Evolutionary conservation across 2,797 vertebrate species (phyloP).

Genomic region (Spondyliosoma cantharus): DNA sequence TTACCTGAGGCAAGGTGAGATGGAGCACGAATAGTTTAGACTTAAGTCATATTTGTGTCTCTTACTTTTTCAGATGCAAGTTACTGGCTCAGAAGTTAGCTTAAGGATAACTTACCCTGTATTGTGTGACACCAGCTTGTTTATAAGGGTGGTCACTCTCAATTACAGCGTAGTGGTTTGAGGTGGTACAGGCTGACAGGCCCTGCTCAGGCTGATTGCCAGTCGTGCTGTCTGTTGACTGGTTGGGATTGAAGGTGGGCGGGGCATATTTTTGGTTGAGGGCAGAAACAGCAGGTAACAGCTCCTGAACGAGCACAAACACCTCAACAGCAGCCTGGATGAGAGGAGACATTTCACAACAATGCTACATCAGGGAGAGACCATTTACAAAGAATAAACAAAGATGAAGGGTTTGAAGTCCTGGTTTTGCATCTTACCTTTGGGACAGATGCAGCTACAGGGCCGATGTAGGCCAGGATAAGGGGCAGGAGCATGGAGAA

Average conservation of each 20-base stretch:
- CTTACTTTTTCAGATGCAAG: not conserved
- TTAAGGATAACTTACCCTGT: constrained; percentile 86
- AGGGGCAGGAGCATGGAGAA: constrained; percentile 99
- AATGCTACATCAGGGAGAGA: not conserved
- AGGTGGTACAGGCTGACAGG: constrained; percentile 97
- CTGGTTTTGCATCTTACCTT: constrained; percentile 84
- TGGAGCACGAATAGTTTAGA: not conserved
- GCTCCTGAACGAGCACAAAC: constrained; percentile 96
- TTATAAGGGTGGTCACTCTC: constrained; percentile 99
- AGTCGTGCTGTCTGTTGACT: constrained; percentile 99
- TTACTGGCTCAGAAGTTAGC: not conserved
- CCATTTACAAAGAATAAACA: too few species aligned
- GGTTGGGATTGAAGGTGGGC: constrained; percentile 98
- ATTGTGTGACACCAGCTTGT: constrained; percentile 94
- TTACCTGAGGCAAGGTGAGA: constrained; percentile 84
- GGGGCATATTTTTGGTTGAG: constrained; percentile 99
- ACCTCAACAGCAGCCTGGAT: constrained; percentile 97
- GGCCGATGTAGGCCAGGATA: constrained; percentile 98
- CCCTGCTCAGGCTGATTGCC: constrained; percentile 98
- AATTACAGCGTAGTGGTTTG: constrained; percentile 95
- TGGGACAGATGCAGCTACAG: constrained; percentile 96
- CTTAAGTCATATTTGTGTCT: not conserved
- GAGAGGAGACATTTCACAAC: not conserved
- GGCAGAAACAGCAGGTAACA: constrained; percentile 95
- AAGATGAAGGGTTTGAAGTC: not conserved